phyloP scores from a whole-genome alignment of 2,113 vertebrate genomes.

The Syngnathus floridae region DNA sequence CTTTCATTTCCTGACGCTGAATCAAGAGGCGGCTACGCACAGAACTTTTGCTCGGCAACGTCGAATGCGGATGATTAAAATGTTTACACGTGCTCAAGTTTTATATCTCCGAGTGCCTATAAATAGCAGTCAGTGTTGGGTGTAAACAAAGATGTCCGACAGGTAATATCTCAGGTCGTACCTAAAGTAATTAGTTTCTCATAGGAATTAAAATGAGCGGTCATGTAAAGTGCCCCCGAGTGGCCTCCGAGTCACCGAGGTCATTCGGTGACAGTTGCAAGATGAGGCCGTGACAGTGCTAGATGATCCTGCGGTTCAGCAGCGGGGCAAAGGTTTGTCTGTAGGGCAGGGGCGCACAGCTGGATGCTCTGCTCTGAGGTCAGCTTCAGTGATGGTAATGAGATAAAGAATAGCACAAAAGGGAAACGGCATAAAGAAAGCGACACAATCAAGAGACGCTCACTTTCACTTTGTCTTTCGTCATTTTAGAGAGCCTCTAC shows the following conservation, averaged over 20 bases:
- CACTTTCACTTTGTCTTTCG: constrained; percentile 54
- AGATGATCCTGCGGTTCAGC: constrained; percentile 66
- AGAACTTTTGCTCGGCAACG: no score
- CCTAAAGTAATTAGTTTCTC: background rate
- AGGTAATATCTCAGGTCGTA: constrained; percentile 48
- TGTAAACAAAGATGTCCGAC: constrained; percentile 62
- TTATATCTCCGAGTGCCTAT: constrained; percentile 45
- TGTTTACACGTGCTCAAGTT: constrained; percentile 47
- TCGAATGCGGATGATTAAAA: constrained; percentile 26
- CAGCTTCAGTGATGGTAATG: constrained; percentile 71
- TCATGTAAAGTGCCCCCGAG: constrained; percentile 21
- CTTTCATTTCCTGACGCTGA: constrained; percentile 23
- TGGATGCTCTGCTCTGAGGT: constrained; percentile 53
- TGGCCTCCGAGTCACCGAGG: constrained; percentile 42
- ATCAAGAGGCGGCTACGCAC: constrained; percentile 1
- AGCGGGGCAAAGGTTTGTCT: constrained; percentile 64
- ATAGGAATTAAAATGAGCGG: background rate
- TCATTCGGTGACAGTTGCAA: constrained; percentile 42
- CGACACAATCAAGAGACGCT: constrained; percentile 33
- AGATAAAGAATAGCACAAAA: constrained; percentile 67
- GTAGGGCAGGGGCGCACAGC: constrained; percentile 56
- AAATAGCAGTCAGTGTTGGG: constrained; percentile 64
- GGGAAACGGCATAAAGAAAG: constrained; percentile 51
- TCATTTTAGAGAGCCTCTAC: constrained; percentile 44
- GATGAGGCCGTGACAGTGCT: constrained; percentile 60